Percentiles rank a stretch among this genome's conserved stretches.
Evolutionary conservation across 2,113 vertebrate genomes (phyloP).

Genomic region (Vidua macroura): DNA sequence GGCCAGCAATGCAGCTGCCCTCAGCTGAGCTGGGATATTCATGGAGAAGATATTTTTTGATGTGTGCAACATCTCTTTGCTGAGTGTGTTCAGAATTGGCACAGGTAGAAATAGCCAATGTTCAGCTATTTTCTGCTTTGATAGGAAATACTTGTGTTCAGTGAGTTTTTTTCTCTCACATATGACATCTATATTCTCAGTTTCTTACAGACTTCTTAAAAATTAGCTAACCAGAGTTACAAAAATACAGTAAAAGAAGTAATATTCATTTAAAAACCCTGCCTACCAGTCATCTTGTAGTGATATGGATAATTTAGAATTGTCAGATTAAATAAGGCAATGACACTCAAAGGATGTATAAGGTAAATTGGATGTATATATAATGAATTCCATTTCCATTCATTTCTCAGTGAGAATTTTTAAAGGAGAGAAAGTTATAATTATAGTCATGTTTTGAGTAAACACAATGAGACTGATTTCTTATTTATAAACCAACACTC

Average conservation of each 20-base stretch:
- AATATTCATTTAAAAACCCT: background rate
- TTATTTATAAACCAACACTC: background rate
- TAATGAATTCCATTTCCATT: background rate
- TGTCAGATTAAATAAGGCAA: background rate
- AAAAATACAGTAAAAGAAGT: conserved; percentile 1
- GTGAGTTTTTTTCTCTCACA: background rate
- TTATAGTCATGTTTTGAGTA: background rate
- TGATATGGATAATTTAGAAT: background rate
- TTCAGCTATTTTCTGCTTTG: background rate
- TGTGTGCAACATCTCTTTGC: background rate
- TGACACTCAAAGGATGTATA: background rate
- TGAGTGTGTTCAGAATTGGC: background rate
- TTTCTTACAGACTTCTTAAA: background rate
- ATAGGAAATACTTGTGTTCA: background rate
- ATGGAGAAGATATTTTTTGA: background rate
- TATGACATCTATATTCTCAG: background rate
- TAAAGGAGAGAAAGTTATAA: background rate
- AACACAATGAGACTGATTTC: background rate
- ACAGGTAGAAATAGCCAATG: background rate
- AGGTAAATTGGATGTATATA: background rate
- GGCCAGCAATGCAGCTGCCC: background rate
- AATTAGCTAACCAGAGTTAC: background rate
- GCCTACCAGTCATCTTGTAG: background rate
- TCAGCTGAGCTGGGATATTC: background rate
- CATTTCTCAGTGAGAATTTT: background rate